These are phyloP conservation scores for Heterohyrax brucei DNA, from an alignment of 2,797 vertebrate genomes.

Conservation along the genomic window DNA sequence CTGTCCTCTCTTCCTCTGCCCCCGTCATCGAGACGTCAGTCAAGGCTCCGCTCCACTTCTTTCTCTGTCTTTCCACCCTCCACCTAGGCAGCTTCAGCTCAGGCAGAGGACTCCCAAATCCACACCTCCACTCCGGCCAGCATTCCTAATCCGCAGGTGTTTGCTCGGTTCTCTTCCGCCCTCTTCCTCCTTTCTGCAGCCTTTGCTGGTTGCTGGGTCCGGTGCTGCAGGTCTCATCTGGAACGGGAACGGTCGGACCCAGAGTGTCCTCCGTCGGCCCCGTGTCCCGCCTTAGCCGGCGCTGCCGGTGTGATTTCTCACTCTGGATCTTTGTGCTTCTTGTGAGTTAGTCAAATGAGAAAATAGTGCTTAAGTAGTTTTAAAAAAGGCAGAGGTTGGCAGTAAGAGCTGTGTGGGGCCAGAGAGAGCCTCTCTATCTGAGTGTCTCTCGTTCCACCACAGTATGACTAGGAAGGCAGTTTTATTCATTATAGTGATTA, in stretches of 20 bases:
- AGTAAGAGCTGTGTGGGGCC: background rate
- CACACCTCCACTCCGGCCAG: background rate
- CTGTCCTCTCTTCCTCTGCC: background rate
- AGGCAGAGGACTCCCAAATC: background rate
- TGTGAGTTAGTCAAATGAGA: background rate
- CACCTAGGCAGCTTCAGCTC: background rate
- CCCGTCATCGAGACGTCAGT: background rate
- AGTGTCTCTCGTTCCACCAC: background rate
- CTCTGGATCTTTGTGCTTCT: conserved; percentile 43
- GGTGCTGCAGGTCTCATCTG: background rate
- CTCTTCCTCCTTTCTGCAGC: background rate
- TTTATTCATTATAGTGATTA: background rate
- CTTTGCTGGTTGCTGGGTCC: background rate
- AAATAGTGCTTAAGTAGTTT: background rate
- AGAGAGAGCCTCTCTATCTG: background rate
- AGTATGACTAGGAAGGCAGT: background rate
- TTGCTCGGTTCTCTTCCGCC: background rate
- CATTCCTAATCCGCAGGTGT: background rate
- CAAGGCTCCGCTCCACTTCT: background rate
- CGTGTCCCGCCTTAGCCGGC: background rate
- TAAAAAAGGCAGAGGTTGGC: background rate
- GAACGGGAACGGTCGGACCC: conserved; percentile 7
- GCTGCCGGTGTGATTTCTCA: background rate
- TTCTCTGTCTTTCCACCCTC: background rate
- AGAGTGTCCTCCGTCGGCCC: background rate